These are phyloP conservation scores for Gryllus longicercus DNA, from an alignment of 2,888 invertebrate species.

Conservation along the genomic window DNA sequence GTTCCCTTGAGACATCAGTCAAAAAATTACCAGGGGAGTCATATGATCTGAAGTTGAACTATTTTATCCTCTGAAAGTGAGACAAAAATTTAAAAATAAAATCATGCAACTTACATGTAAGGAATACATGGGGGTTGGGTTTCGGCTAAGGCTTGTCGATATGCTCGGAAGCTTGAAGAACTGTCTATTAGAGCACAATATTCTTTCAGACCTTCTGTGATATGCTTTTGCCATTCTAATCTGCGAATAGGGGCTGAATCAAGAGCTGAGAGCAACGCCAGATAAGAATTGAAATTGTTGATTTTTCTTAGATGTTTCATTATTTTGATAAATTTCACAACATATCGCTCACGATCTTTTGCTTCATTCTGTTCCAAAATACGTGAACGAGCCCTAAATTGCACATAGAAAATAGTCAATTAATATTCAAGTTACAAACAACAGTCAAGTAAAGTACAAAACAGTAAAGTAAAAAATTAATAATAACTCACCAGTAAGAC, in stretches of 20 bases:
- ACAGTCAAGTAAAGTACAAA: no score
- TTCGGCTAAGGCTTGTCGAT: conserved; percentile 88
- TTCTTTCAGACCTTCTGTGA: conserved; percentile 87
- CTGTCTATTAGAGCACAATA: conserved; percentile 96
- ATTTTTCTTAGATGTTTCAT: conserved; percentile 96
- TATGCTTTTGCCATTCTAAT: conserved; percentile 90
- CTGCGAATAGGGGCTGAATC: conserved; percentile 92
- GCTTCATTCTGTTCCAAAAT: conserved; percentile 88
- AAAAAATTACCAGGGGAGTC: background rate
- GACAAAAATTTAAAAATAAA: conserved; percentile 19
- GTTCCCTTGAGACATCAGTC: no score
- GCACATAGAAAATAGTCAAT: background rate
- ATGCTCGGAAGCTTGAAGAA: conserved; percentile 96
- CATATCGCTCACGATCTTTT: conserved; percentile 92
- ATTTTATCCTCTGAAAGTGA: background rate
- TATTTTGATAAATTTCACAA: conserved; percentile 93
- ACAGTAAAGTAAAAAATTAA: conserved; percentile 21
- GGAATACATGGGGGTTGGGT: conserved; percentile 98
- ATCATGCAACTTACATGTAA: conserved; percentile 76
- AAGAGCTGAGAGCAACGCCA: conserved; percentile 92
- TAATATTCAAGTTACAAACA: background rate
- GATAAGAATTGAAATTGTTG: conserved; percentile 97
- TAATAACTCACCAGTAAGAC: conserved; percentile 80
- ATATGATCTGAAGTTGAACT: background rate
- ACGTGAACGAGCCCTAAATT: conserved; percentile 75